Base-by-base conservation (phyloP, 2,888 invertebrate species). In the Conomelus anceps region DNA sequence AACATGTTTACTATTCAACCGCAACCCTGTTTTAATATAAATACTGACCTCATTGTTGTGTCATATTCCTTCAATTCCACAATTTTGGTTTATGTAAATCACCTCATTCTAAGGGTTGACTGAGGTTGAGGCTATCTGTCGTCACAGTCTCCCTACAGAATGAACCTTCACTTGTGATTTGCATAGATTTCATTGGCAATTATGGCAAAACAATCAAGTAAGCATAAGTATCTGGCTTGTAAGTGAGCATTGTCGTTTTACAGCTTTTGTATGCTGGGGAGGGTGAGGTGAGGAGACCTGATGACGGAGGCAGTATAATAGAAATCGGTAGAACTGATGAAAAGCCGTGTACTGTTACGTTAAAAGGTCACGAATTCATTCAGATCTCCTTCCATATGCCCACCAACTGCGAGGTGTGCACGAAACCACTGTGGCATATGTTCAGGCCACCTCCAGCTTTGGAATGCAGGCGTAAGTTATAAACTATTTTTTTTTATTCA, bases 341-440 rank as follows among this genome's bases (percentile, higher is more conserved):
- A 93, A 94, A 93, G 90, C 93, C 94, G 41, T 96, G 96, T 92
- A 96, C 96, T 22, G 95, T 97, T 91, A 95, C 95, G 92, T 96
- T 98, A 93, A 98, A 98, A 93, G 97, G 99, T 20, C 99, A 99
- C 94, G 99, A 99, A 94, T 97, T 99, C 93, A 96, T 99, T 91
- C 97, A 97, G 93, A 98, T 99, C 92, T 98, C 98, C 92, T 99
- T 98, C 94, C 99, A 99, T 94, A 99, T 99, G 96, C 99, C 99
- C 89, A 98, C 99, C 17, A 97, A 98, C 92, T 99, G 99, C 94
- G 99, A 99, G 94, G 97, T 98, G 92, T 99, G 99, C 95, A 96
- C 98, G 91, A 98, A 98, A 93, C 98, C 98, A 92, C 95, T 99
- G 92, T 99, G 98, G 98, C 97, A 99, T 94, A 97, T 99, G 96